Conservation (phyloP, 2,888 invertebrate species). For the Mesoligia furuncula region DNA sequence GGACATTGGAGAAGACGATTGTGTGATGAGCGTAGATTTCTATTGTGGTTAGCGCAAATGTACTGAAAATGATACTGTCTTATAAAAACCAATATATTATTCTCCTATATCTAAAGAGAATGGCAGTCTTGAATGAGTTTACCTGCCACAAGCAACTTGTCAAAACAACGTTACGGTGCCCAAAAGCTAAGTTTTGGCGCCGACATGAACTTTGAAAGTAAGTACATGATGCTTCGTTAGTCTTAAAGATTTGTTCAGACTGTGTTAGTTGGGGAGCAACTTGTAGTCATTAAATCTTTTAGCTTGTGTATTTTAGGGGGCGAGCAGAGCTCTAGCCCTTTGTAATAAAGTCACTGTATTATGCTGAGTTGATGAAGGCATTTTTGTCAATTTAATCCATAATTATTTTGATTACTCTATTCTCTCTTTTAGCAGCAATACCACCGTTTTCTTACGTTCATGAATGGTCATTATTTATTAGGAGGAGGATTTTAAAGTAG, state of each 20-base stretch:
- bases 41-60: no score
- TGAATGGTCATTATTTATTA: not conserved
- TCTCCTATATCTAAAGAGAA: conserved; percentile 8
- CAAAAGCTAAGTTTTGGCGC: conserved; percentile 64
- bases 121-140: conserved; percentile 44
- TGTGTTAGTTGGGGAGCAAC: conserved; percentile 26
- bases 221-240: conserved; percentile 56
- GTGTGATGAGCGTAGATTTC: no score
- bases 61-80: no score
- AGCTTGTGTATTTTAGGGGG: not conserved
- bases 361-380: no score
- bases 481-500: not conserved
- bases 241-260: conserved; percentile 56
- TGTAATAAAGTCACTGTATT: not conserved
- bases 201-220: conserved; percentile 56
- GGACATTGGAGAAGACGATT: no score
- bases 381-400: not conserved
- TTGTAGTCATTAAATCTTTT: conserved; percentile 24
- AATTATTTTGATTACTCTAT: not conserved
- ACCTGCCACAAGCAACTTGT: conserved; percentile 52
- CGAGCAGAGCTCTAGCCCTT: not conserved
- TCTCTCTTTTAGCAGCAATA: not conserved
- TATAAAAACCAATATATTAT: conserved; percentile 26
- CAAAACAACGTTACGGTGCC: conserved; percentile 55
- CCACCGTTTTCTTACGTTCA: not conserved